phyloP scores from a whole-genome alignment of 2,113 vertebrate genomes.

The Zosterops lateralis region DNA sequence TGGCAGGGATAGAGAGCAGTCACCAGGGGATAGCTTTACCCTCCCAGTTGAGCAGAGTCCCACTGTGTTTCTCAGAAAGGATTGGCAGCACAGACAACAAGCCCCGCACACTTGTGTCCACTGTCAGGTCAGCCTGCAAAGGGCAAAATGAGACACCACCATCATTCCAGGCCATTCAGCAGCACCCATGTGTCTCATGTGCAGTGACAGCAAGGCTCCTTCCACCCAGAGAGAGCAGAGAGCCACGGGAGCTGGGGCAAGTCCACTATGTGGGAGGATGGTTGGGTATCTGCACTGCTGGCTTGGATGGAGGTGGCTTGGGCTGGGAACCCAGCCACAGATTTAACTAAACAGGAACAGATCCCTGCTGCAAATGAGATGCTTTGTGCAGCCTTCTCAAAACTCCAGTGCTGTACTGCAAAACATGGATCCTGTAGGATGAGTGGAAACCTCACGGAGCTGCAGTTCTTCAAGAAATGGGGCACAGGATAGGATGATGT shows the following conservation, averaged over 20 bases:
- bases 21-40: slow-evolving; percentile 71
- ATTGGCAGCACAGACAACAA: slow-evolving; percentile 58
- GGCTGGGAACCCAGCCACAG: neutral
- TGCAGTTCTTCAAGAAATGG: neutral
- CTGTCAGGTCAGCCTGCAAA: slow-evolving; percentile 48
- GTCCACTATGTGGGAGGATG: accelerated
- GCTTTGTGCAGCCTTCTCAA: neutral
- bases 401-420: neutral
- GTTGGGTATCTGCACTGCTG: neutral
- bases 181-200: neutral
- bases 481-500: too few species aligned
- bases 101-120: slow-evolving; percentile 59
- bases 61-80: slow-evolving; percentile 55
- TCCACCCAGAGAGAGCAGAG: neutral
- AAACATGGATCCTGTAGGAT: neutral
- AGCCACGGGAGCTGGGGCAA: neutral
- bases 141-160: accelerated
- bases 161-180: neutral
- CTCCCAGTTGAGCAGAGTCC: slow-evolving; percentile 65
- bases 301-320: neutral
- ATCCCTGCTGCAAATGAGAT: neutral
- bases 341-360: neutral
- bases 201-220: neutral
- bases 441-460: neutral
- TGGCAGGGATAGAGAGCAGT: neutral